A percentile compares a stretch with the other conserved stretches of the same genome.
Conservation (phyloP, 2,113 vertebrate genomes). For the Mandrillus leucophaeus region DNA sequence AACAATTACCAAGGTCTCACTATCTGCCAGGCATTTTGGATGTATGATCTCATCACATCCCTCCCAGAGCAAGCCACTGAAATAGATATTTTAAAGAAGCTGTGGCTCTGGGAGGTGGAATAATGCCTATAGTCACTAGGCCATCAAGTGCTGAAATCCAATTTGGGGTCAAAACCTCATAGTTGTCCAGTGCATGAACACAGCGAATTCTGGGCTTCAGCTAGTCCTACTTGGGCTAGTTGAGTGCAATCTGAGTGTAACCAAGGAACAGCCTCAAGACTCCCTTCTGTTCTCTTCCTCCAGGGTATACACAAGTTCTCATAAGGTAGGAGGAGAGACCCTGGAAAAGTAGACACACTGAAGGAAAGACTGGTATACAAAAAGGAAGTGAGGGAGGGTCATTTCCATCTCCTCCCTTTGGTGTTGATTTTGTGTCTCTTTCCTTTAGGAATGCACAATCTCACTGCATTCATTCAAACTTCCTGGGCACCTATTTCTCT, state of each 20-base stretch:
- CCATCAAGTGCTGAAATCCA: not conserved
- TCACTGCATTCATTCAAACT: not conserved
- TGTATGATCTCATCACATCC: not conserved
- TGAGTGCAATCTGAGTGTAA: not conserved
- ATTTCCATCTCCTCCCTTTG: not conserved
- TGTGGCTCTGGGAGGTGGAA: not conserved
- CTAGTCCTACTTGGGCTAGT: not conserved
- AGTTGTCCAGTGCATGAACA: too few relatives aligned
- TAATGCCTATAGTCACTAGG: not conserved
- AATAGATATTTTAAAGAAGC: slow-evolving; percentile 27
- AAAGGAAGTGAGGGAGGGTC: not conserved
- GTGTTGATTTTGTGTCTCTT: not conserved
- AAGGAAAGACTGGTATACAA: not conserved
- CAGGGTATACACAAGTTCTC: not conserved
- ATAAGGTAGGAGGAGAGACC: not conserved
- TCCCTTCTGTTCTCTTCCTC: not conserved
- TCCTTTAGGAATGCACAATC: not conserved
- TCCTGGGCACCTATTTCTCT: not conserved
- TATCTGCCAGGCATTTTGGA: not conserved
- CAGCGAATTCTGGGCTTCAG: not conserved
- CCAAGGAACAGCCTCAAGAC: not conserved
- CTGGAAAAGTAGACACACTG: not conserved
- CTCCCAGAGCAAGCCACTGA: not conserved
- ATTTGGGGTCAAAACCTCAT: not conserved
- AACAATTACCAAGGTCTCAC: not conserved